A percentile compares a stretch with the other conserved stretches of the same genome.
These are phyloP conservation scores for Drosophila subobscura DNA, from an alignment of 1,140 invertebrate species.

Conservation along the genomic window DNA sequence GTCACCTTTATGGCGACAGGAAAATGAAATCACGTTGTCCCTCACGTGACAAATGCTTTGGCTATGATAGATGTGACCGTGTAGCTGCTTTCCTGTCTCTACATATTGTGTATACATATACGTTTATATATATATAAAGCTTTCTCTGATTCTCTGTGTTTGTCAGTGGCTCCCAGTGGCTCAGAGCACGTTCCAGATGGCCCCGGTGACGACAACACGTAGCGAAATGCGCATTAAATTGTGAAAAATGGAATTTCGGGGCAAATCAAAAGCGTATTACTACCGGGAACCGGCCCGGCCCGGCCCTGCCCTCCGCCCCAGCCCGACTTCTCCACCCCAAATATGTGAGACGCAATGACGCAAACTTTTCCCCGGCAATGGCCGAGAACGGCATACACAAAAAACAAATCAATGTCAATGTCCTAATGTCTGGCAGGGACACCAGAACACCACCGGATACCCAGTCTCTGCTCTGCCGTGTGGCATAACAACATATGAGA, in stretches of 20 bases:
- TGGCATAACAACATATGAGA: conserved; percentile 40
- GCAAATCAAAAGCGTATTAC: conserved; percentile 81
- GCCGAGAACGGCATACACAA: conserved; percentile 32
- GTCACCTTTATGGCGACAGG: conserved; percentile 81
- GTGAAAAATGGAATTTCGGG: conserved; percentile 79
- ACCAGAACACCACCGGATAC: conserved; percentile 1
- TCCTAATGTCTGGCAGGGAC: conserved; percentile 41
- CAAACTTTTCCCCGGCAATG: conserved; percentile 26
- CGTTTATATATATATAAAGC: too few species aligned
- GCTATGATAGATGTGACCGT: conserved; percentile 69
- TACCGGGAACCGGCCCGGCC: conserved; percentile 16
- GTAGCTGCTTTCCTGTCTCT: background rate
- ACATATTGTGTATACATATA: background rate
- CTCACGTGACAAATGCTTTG: conserved; percentile 76
- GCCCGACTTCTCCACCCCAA: conserved; percentile 10
- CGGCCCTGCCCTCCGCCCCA: background rate
- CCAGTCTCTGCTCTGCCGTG: conserved; percentile 11
- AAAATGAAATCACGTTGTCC: conserved; percentile 81
- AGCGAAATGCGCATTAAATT: conserved; percentile 81
- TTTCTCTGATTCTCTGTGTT: conserved; percentile 2
- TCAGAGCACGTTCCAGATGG: conserved; percentile 68
- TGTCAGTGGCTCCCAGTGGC: conserved; percentile 27
- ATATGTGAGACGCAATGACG: conserved; percentile 65
- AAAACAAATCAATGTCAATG: conserved; percentile 78
- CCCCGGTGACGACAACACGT: conserved; percentile 75